A percentile compares a stretch with the other conserved stretches of the same genome.
Evolutionary conservation across 2,113 vertebrate genomes (phyloP).

Genomic region (Cichladusa arquata): DNA sequence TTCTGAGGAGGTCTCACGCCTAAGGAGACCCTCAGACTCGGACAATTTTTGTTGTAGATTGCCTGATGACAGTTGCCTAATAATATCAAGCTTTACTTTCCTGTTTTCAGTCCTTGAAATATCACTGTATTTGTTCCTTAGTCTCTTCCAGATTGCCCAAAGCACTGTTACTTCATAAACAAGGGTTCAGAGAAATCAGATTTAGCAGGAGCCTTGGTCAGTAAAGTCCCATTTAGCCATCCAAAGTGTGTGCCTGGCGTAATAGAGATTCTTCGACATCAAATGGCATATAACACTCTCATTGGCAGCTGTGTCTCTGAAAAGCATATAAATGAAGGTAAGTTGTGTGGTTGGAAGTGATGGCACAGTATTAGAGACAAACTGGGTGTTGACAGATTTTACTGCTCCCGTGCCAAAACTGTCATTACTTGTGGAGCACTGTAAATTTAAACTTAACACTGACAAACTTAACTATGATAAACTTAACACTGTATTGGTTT

Average conservation of each 20-base stretch:
- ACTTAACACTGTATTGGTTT: background rate
- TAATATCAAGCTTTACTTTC: background rate
- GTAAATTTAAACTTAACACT: background rate
- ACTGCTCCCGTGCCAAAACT: background rate
- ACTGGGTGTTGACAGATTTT: background rate
- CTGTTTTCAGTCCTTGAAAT: background rate
- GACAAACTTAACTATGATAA: background rate
- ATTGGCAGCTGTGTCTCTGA: conserved; percentile 76
- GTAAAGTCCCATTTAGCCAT: conserved; percentile 78
- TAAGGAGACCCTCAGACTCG: no score
- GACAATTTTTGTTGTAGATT: background rate
- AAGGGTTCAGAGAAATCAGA: background rate
- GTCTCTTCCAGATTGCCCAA: conserved; percentile 73
- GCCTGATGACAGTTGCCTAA: background rate
- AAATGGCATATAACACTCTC: conserved; percentile 76
- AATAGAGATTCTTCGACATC: conserved; percentile 80
- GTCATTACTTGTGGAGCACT: background rate
- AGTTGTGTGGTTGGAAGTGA: background rate
- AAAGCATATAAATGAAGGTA: conserved; percentile 57
- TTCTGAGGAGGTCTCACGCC: no score
- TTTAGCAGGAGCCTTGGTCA: conserved; percentile 68
- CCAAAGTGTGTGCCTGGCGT: conserved; percentile 75
- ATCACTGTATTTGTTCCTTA: conserved; percentile 8
- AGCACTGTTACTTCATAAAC: conserved; percentile 75
- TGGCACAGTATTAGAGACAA: background rate